Base-by-base conservation (phyloP, 1,140 invertebrate genomes). In the Trichomalopsis sarcophagae region DNA sequence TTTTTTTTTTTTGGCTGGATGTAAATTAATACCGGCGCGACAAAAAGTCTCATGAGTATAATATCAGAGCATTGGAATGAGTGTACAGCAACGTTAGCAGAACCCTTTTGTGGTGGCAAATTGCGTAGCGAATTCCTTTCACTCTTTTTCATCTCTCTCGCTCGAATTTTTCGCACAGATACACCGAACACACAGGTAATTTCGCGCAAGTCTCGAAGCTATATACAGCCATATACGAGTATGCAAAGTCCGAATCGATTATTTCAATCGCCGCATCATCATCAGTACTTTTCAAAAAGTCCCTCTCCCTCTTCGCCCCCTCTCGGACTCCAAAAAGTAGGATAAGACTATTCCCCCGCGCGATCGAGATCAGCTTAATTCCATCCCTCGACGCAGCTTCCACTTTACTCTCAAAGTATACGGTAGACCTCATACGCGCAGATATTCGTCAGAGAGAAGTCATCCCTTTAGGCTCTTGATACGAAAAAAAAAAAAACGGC, bases 161-260 rank as follows among this genome's bases (percentile, higher is more conserved):
- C 50, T 55, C 50, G 13, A 55, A 13, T 55, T 62, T n/a, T 21
- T 21, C 55, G 21, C 5, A 62, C n/a, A 62, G 50, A 55, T 55
- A 27, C 27, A 55, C 21, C 55, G 27, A 27, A 62, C 21, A 62
- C 7, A 62, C 21, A 62, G 6, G 17, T 14, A 62, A 62, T 21
- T 21, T 21, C 11, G 47, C 21, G 5, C 7, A 62, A 2, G 4
- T n/a, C 55, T 62, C 55, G 21, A 6, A 62, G 55, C 55, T 62
- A 21, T 62, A 62, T 6, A 6, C 33, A 36, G 1, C 27, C 27
- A 36, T 36, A 62, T 7, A 79, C 55, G 11, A 62, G 55, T 66
- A 79, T 66, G 77, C 77, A 79, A 79, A 79, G 30, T 68, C 30
- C 62, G 11, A 69, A 81, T 81, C 40, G 36, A 71, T 81, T 71